A percentile compares a stretch with the other conserved stretches of the same genome.
These are phyloP conservation scores for Palythoa heliodiscus DNA, from an alignment of 92 coral and sea anemone genomes.

Conservation along the genomic window DNA sequence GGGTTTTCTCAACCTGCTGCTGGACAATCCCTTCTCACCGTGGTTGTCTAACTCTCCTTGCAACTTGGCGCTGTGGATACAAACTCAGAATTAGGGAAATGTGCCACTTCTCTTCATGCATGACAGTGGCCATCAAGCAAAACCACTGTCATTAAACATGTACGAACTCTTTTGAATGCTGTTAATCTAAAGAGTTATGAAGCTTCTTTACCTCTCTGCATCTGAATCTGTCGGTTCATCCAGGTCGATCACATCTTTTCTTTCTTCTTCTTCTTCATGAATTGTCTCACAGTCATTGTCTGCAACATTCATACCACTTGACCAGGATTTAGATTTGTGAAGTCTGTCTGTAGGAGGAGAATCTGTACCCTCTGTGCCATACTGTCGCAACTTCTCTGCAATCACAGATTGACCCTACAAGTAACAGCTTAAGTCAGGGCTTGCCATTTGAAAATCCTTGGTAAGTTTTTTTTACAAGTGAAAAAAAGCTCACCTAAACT, in stretches of 20 bases:
- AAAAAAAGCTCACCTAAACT: no score
- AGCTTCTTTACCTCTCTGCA: slow-evolving; percentile 32
- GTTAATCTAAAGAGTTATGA: no score
- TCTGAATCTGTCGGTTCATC: not conserved
- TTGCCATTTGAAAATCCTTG: no score
- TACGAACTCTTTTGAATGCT: no score
- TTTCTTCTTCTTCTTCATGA: slow-evolving; percentile 68
- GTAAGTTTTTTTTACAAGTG: no score
- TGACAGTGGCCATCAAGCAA: no score
- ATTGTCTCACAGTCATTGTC: slow-evolving; percentile 77
- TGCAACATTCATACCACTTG: slow-evolving; percentile 80
- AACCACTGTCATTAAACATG: no score
- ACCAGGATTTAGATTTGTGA: slow-evolving; percentile 89
- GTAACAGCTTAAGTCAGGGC: no score
- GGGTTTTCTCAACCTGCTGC: not conserved
- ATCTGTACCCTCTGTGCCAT: slow-evolving; percentile 77
- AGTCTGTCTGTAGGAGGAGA: slow-evolving; percentile 53
- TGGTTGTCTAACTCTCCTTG: slow-evolving; percentile 21
- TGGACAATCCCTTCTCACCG: slow-evolving; percentile 1
- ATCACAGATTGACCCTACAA: slow-evolving; percentile 78
- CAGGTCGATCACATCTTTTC: not conserved
- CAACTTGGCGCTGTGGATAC: slow-evolving; percentile 25
- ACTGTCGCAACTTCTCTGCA: slow-evolving; percentile 85
- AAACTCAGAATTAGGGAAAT: no score
- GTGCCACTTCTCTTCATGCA: no score